A percentile compares a stretch with the other conserved stretches of the same genome.
phyloP scores from a whole-genome alignment of 2,888 invertebrate species.

The Agrochola lychnidis region DNA sequence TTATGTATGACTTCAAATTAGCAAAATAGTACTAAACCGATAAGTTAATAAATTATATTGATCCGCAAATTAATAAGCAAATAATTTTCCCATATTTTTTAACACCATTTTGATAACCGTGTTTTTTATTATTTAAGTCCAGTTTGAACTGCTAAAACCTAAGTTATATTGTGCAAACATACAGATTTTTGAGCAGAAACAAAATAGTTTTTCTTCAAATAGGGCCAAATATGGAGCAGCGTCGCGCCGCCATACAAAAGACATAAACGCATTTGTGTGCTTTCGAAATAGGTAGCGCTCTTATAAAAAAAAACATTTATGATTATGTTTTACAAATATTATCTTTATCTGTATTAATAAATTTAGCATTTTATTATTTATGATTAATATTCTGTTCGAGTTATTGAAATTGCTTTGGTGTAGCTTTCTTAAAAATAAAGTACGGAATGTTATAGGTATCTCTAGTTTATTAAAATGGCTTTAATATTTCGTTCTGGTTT shows the following conservation, averaged over 20 bases:
- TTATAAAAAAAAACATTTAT: conserved; percentile 37
- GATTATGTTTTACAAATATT: conserved; percentile 36
- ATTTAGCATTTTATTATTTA: conserved; percentile 37
- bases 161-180: conserved; percentile 14
- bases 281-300: conserved; percentile 29
- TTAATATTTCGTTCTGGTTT: neutral
- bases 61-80: conserved; percentile 28
- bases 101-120: neutral
- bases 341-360: conserved; percentile 41
- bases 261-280: conserved; percentile 79
- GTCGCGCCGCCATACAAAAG: conserved; percentile 78
- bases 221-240: conserved; percentile 45
- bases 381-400: conserved; percentile 31
- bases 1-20: conserved; percentile 18
- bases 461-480: conserved; percentile 4
- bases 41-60: conserved; percentile 16
- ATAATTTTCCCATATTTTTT: conserved; percentile 5
- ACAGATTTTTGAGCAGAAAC: conserved; percentile 1
- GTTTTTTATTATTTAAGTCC: neutral
- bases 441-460: neutral
- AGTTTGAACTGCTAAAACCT: neutral
- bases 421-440: conserved; percentile 14
- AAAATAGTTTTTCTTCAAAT: conserved; percentile 19
- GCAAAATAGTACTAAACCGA: conserved; percentile 25
- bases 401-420: conserved; percentile 37